Conservation (phyloP, 1,140 invertebrate genomes). For the Lasioglossum albipes region DNA sequence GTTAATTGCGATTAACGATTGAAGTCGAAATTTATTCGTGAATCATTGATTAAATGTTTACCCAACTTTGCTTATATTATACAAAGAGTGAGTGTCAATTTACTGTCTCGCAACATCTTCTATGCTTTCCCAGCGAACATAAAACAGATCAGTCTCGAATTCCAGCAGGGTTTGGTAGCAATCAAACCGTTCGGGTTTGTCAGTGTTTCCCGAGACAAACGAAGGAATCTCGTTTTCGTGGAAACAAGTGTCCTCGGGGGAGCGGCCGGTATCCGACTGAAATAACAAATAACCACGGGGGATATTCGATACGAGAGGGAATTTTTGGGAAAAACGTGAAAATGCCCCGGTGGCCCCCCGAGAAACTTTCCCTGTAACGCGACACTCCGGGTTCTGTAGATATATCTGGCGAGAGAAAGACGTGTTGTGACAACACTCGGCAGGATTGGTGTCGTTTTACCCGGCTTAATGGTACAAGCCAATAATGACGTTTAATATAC, state of each 20-base stretch:
- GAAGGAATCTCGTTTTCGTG: not conserved
- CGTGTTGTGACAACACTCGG: conserved; percentile 25
- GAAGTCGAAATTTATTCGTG: too few relatives aligned
- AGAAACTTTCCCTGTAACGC: not conserved
- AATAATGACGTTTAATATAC: conserved; percentile 24
- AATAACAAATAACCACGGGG: conserved; percentile 31
- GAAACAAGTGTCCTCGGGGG: conserved; percentile 1
- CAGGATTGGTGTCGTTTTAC: not conserved
- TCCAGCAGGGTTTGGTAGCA: too few relatives aligned
- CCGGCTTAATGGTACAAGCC: conserved; percentile 7
- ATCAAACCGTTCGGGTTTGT: too few relatives aligned
- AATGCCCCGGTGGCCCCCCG: not conserved
- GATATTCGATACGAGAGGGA: not conserved
- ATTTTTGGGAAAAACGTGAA: conserved; percentile 6
- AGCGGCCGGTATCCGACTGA: conserved; percentile 3
- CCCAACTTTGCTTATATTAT: too few relatives aligned
- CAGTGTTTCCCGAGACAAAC: not conserved
- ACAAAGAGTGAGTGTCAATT: too few relatives aligned
- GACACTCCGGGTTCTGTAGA: not conserved
- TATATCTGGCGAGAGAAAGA: conserved; percentile 25
- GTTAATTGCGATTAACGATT: too few relatives aligned
- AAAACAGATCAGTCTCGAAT: too few relatives aligned
- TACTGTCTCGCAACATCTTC: too few relatives aligned
- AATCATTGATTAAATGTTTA: too few relatives aligned
- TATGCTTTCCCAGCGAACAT: too few relatives aligned